Evolutionary conservation across 2,888 invertebrate species (phyloP).

Genomic region (Nysson spinosus): DNA sequence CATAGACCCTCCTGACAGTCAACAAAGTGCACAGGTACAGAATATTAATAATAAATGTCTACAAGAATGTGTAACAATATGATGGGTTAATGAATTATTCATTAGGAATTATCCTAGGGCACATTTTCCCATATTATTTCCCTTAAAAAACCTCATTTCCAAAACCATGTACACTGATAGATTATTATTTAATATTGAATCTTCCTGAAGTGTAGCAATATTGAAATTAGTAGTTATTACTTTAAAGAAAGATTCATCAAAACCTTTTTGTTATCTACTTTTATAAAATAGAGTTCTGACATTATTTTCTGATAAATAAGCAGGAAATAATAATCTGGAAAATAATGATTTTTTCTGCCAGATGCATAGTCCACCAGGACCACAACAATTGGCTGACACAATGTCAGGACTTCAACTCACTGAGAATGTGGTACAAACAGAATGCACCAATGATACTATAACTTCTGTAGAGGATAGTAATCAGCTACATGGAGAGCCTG

Average conservation of each 20-base stretch:
- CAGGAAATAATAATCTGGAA: no score
- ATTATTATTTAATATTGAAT: no score
- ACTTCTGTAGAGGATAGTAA: conserved; percentile 69
- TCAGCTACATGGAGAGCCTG: conserved; percentile 79
- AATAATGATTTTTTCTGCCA: conserved; percentile 33
- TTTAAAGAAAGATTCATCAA: no score
- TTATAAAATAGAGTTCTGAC: not conserved
- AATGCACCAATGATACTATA: conserved; percentile 68
- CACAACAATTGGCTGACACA: conserved; percentile 72
- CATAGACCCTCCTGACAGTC: conserved; percentile 80
- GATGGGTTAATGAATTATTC: no score
- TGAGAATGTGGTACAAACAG: conserved; percentile 71
- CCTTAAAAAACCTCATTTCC: no score
- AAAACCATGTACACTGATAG: no score
- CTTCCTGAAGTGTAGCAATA: not conserved
- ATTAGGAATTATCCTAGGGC: no score
- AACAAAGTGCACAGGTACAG: conserved; percentile 75
- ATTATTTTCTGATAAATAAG: no score
- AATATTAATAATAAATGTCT: no score
- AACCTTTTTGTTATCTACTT: not conserved
- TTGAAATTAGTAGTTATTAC: not conserved
- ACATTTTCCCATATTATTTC: no score
- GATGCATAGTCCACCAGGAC: conserved; percentile 74
- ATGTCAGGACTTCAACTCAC: conserved; percentile 74
- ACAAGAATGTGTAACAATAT: no score